Evolutionary conservation across 2,113 vertebrate species (phyloP).

Genomic region (Psittacula cyanocephala): DNA sequence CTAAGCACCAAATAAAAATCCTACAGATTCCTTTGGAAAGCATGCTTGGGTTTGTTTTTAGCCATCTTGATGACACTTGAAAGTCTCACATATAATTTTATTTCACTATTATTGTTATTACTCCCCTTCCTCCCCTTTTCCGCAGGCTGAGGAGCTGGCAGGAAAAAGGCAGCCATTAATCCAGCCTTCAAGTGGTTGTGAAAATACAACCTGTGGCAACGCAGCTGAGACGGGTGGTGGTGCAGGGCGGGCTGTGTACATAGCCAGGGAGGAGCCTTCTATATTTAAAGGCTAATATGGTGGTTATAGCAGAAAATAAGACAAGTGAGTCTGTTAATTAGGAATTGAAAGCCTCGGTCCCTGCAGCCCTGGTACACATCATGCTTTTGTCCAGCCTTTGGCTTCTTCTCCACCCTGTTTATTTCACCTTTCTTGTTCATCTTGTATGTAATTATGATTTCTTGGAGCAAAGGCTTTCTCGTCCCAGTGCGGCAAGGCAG

Average conservation of each 20-base stretch:
- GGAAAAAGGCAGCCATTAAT: constrained; percentile 36
- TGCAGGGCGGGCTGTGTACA: constrained; percentile 26
- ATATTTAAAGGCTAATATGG: constrained; percentile 31
- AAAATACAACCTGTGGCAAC: constrained; percentile 16
- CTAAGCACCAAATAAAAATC: background rate
- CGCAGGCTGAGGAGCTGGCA: background rate
- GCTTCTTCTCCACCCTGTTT: background rate
- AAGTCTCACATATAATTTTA: background rate
- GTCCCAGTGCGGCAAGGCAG: background rate
- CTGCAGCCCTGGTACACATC: constrained; percentile 25
- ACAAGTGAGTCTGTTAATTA: constrained; percentile 39
- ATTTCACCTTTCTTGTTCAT: background rate
- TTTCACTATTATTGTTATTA: background rate
- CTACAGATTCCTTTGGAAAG: background rate
- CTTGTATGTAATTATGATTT: background rate
- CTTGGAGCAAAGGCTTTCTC: background rate
- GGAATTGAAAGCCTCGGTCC: constrained; percentile 2
- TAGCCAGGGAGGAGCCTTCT: constrained; percentile 22
- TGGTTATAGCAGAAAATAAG: constrained; percentile 43
- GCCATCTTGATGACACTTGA: background rate
- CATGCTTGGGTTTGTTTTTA: background rate
- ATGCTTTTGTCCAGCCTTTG: background rate
- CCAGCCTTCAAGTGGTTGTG: constrained; percentile 4
- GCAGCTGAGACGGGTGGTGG: constrained; percentile 5
- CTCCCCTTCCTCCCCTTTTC: fast-evolving